Base-by-base conservation (phyloP, 2,113 vertebrate genomes). In the Irena cyanogastra region DNA sequence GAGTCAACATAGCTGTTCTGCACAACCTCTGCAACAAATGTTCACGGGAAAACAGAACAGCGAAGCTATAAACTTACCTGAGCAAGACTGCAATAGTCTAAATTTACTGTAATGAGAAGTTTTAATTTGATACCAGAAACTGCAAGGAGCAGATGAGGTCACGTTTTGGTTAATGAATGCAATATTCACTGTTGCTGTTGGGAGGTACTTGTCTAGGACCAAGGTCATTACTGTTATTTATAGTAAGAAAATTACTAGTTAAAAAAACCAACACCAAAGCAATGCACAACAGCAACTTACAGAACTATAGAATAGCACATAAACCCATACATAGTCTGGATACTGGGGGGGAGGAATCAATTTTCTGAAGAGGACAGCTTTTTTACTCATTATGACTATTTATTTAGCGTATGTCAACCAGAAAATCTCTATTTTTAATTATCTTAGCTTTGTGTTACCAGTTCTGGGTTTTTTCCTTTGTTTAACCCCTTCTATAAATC, bases 51-150 rank as follows among this genome's bases (percentile, higher is more conserved):
- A 93, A 71, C 21, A 71, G 60, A 59, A 39, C 53, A 71, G 42
- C 18, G 27, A 75, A 90, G 66, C 57, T 54, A n/a, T 35, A 88
- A 93, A 79, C 53, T 68, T 85, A 88, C 53, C 57, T 52, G 18
- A 59, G 66, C 16, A 71, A 68, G 61, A 50, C 16, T 56, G 47
- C 39, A 76, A 63, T 50, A 18, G n/a, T 63, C 49, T 88, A 84
- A 75, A 88, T 79, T 87, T 79, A 94, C 47, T 61, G 59, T 63
- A 81, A 83, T 74, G 50, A 87, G 60, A 66, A 84, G 19, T 66
- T 84, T 83, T 83, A 91, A 90, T 94, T 90, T 80, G 37, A 82
- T 87, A 80, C 13, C 60, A 93, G 81, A 94, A 95, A 66, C 47
- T 63, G 33, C 64, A 91, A 86, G 27, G 35, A 94, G 83, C 39